These are phyloP conservation scores for Equus przewalskii DNA, from an alignment of 2,113 vertebrate genomes.

Conservation along the genomic window DNA sequence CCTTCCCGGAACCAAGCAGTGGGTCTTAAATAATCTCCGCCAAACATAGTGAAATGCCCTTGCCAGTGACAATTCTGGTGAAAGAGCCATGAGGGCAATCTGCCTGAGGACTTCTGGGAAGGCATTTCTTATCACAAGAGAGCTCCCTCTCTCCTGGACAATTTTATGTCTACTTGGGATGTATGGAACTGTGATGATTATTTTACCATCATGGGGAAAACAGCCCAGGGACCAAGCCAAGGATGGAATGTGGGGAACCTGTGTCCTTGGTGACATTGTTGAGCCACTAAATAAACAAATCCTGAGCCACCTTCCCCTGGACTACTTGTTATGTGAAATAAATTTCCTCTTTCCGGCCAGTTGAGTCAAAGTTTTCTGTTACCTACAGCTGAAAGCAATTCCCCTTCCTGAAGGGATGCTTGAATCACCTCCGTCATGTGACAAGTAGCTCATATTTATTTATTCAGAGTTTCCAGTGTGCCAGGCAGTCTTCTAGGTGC, in stretches of 20 bases:
- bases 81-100: neutral
- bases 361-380: conserved; percentile 6
- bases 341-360: neutral
- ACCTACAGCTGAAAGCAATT: neutral
- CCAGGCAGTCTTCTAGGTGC: neutral
- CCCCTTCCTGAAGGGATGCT: neutral
- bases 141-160: neutral
- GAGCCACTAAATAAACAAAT: conserved; percentile 37
- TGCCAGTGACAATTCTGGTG: neutral
- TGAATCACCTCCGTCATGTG: neutral
- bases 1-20: neutral
- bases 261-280: neutral
- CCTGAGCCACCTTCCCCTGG: neutral
- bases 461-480: neutral
- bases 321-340: conserved; percentile 20
- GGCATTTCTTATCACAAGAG: neutral
- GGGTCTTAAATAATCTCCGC: neutral
- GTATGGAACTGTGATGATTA: neutral
- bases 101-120: neutral
- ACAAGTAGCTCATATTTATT: neutral
- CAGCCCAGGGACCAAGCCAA: neutral
- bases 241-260: neutral
- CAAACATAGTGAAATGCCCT: neutral
- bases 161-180: neutral
- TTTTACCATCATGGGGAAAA: neutral